A percentile compares a stretch with the other conserved stretches of the same genome.
Evolutionary conservation across 2,888 invertebrate genomes (phyloP).

Genomic region (Zaprionus lineosus): DNA sequence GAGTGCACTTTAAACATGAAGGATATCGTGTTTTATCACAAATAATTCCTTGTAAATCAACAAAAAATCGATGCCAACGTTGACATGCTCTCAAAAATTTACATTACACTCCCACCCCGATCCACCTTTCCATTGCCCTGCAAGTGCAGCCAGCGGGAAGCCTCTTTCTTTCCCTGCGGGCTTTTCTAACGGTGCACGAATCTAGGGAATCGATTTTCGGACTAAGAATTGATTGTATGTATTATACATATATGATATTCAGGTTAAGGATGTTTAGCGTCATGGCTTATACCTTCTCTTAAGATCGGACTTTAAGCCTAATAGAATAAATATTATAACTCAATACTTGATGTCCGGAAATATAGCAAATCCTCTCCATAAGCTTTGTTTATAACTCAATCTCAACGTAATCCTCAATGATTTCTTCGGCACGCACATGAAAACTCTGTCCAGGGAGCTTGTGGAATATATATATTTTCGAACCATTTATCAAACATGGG

Average conservation of each 20-base stretch:
- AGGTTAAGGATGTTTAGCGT: too few relatives aligned
- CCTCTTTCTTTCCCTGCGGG: constrained; percentile 29
- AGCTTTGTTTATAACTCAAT: constrained; percentile 38
- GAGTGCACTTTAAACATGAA: constrained; percentile 77
- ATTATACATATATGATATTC: too few relatives aligned
- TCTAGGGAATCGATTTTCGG: constrained; percentile 10
- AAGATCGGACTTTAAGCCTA: too few relatives aligned
- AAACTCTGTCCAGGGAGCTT: neutral
- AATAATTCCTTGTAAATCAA: constrained; percentile 81
- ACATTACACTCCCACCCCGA: constrained; percentile 28
- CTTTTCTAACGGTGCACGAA: constrained; percentile 40
- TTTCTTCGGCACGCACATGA: constrained; percentile 39
- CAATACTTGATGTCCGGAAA: too few relatives aligned
- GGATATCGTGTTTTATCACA: constrained; percentile 82
- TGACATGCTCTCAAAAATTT: constrained; percentile 33
- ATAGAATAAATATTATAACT: too few relatives aligned
- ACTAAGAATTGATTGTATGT: neutral
- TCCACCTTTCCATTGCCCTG: constrained; percentile 6
- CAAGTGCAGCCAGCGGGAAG: constrained; percentile 51
- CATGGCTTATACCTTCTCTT: too few relatives aligned
- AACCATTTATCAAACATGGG: constrained; percentile 60
- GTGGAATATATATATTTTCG: constrained; percentile 41
- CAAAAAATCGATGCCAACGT: constrained; percentile 73
- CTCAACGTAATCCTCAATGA: constrained; percentile 34
- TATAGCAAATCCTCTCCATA: neutral